Percentiles rank a stretch among this genome's conserved stretches.
Evolutionary conservation across 2,797 vertebrate genomes (phyloP).

Genomic region (Centroberyx gerrardi): DNA sequence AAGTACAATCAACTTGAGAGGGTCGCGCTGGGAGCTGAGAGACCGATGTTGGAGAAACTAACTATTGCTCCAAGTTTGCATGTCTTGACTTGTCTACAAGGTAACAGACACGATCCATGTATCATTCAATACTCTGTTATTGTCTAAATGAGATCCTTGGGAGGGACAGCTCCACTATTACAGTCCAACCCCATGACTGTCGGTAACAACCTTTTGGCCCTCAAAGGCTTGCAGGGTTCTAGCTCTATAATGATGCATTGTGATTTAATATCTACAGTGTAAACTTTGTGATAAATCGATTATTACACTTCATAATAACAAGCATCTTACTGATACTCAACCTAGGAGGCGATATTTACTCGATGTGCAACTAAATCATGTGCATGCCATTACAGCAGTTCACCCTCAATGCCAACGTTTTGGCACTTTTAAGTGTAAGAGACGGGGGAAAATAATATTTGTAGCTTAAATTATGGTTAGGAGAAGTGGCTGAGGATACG

Average conservation of each 20-base stretch:
- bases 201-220: neutral
- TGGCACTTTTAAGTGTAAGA: too few species aligned
- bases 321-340: neutral
- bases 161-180: conserved; percentile 10
- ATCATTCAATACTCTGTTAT: conserved; percentile 22
- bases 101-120: conserved; percentile 6
- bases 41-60: conserved; percentile 15
- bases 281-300: neutral
- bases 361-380: neutral
- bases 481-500: neutral
- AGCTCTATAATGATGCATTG: neutral
- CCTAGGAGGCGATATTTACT: neutral
- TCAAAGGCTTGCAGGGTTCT: neutral
- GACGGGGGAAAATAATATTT: neutral
- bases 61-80: conserved; percentile 20
- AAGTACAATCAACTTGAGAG: conserved; percentile 64
- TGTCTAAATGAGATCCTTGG: conserved; percentile 35
- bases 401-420: neutral
- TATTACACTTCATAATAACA: neutral
- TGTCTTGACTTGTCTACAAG: conserved; percentile 21
- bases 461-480: neutral
- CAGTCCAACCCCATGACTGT: conserved; percentile 15
- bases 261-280: neutral
- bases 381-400: neutral
- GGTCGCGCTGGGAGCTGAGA: conserved; percentile 25